Conservation (phyloP, 2,797 vertebrate genomes). For the Poecilia picta region DNA sequence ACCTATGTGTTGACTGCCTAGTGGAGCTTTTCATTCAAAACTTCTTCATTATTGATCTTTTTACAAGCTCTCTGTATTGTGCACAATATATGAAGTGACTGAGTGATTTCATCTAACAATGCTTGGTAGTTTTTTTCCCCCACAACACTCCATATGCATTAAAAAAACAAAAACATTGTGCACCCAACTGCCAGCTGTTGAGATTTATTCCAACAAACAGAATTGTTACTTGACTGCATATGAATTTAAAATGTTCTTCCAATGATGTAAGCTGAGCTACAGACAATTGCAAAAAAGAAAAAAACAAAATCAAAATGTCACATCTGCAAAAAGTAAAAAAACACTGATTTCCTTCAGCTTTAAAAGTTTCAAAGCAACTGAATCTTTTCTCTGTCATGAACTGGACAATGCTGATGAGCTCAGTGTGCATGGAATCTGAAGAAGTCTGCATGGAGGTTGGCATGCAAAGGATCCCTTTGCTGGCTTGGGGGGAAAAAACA, state of each 20-base stretch:
- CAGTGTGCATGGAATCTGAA: constrained; percentile 40
- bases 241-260: not conserved
- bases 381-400: constrained; percentile 52
- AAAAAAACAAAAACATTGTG: too few species aligned
- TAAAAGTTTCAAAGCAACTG: constrained; percentile 28
- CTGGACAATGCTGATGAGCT: constrained; percentile 46
- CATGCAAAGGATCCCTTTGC: constrained; percentile 51
- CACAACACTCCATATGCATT: too few species aligned
- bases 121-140: too few species aligned
- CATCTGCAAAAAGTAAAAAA: not conserved
- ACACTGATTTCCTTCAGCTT: constrained; percentile 32
- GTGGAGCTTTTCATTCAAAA: too few species aligned
- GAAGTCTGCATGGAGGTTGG: constrained; percentile 50
- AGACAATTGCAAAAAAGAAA: not conserved
- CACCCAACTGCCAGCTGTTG: not conserved
- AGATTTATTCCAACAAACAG: not conserved
- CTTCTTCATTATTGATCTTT: too few species aligned
- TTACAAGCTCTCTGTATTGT: too few species aligned
- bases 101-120: too few species aligned
- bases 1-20: too few species aligned
- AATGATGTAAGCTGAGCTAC: not conserved
- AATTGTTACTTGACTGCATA: not conserved
- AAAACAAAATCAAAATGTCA: not conserved
- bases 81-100: too few species aligned
- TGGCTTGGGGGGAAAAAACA: constrained; percentile 33